A percentile compares a stretch with the other conserved stretches of the same genome.
Conservation (phyloP, 2,113 vertebrate genomes). For the Formicarius rufipectus region DNA sequence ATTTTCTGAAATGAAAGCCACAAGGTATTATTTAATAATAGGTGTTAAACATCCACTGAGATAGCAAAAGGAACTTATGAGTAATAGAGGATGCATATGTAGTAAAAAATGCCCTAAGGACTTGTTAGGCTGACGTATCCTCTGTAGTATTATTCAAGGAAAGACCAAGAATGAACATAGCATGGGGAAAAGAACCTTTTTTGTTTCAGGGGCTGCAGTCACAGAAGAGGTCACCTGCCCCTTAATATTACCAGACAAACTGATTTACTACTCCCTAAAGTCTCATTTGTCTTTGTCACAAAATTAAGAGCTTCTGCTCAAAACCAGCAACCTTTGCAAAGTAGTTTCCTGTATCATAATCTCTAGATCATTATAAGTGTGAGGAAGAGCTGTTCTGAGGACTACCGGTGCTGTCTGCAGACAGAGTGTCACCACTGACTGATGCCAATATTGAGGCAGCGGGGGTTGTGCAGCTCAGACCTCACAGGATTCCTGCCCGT, state of each 20-base stretch:
- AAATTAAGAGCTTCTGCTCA: constrained; percentile 74
- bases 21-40: constrained; percentile 72
- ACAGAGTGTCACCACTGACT: constrained; percentile 69
- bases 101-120: constrained; percentile 84
- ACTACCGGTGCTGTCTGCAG: constrained; percentile 38
- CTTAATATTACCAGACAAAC: constrained; percentile 70
- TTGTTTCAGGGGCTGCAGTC: constrained; percentile 66
- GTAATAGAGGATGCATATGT: constrained; percentile 66
- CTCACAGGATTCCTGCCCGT: not conserved
- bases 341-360: constrained; percentile 76
- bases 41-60: constrained; percentile 75
- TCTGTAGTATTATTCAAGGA: constrained; percentile 81
- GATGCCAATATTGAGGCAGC: constrained; percentile 22
- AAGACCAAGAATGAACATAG: constrained; percentile 69
- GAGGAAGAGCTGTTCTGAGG: constrained; percentile 68
- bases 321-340: constrained; percentile 76
- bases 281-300: constrained; percentile 72
- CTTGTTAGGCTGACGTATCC: constrained; percentile 80
- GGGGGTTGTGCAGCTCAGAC: constrained; percentile 17
- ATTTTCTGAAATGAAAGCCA: constrained; percentile 16
- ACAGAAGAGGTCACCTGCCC: constrained; percentile 68
- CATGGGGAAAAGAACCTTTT: constrained; percentile 58
- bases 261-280: constrained; percentile 72
- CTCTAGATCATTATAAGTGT: constrained; percentile 70
- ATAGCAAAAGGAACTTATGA: constrained; percentile 77